phyloP scores from a whole-genome alignment of 2,797 vertebrate genomes.

The Sebastes iracundus region DNA sequence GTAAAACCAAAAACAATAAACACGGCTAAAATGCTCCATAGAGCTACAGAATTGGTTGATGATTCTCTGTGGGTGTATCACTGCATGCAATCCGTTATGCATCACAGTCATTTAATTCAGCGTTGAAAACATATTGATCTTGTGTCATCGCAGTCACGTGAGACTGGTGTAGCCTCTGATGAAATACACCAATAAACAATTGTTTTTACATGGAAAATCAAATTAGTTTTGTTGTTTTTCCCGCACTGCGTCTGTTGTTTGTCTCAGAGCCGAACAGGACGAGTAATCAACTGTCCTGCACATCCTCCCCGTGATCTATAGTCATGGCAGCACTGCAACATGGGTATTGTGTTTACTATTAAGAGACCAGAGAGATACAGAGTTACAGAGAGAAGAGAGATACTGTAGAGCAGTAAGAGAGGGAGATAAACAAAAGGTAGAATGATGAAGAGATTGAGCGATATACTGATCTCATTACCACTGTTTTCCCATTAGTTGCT shows the following conservation, averaged over 20 bases:
- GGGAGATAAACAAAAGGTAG: neutral
- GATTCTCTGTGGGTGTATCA: neutral
- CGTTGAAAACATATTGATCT: neutral
- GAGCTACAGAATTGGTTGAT: neutral
- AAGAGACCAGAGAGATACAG: constrained; percentile 13
- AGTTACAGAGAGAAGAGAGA: neutral
- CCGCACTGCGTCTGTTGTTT: constrained; percentile 44
- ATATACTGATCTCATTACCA: neutral
- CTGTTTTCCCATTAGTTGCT: neutral
- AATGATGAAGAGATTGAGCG: neutral
- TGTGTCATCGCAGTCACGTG: neutral
- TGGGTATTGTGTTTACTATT: constrained; percentile 57
- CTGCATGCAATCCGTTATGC: neutral
- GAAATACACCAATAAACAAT: neutral
- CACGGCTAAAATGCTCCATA: neutral
- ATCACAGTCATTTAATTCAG: neutral
- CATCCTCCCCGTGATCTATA: constrained; percentile 40
- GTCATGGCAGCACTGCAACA: constrained; percentile 41
- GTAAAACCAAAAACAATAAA: neutral
- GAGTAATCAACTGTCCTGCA: constrained; percentile 38
- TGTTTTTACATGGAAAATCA: neutral
- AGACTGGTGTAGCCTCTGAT: neutral
- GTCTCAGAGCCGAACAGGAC: constrained; percentile 28
- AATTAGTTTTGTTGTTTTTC: constrained; percentile 19
- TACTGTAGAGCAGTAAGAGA: neutral